These are phyloP conservation scores for Macroramphosus scolopax DNA, from an alignment of 2,797 vertebrate species.

Conservation along the genomic window DNA sequence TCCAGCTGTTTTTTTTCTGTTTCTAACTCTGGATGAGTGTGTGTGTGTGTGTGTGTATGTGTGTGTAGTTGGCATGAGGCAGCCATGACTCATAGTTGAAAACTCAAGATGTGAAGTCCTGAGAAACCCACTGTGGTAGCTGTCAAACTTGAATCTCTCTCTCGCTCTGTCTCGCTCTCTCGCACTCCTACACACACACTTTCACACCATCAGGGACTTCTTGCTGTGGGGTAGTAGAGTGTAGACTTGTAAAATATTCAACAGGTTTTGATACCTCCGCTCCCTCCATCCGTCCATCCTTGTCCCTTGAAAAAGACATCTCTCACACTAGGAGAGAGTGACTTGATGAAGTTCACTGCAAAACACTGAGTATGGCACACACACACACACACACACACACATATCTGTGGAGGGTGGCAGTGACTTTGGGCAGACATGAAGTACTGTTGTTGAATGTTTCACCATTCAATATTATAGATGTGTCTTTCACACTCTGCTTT, in stretches of 20 bases:
- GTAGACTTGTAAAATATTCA: conserved; percentile 63
- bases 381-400: conserved; percentile 5
- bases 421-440: conserved; percentile 6
- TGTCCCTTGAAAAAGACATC: conserved; percentile 45
- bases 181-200: conserved; percentile 7
- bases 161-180: not conserved
- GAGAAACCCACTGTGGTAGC: conserved; percentile 48
- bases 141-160: conserved; percentile 49
- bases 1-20: conserved; percentile 19
- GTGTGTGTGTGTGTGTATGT: conserved; percentile 26
- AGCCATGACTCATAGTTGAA: conserved; percentile 47
- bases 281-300: conserved; percentile 28
- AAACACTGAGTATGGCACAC: conserved; percentile 25
- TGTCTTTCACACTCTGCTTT: conserved; percentile 35
- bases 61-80: conserved; percentile 41
- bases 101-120: conserved; percentile 43
- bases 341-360: conserved; percentile 41
- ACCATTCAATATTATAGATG: conserved; percentile 42
- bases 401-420: conserved; percentile 3
- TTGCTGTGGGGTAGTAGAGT: conserved; percentile 51
- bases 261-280: conserved; percentile 53
- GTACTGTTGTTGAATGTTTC: conserved; percentile 21
- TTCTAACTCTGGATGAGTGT: conserved; percentile 17
- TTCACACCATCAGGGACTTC: conserved; percentile 43
- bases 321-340: conserved; percentile 29